Evolutionary conservation across 2,113 vertebrate genomes (phyloP).

Genomic region (Ctenomys sociabilis): DNA sequence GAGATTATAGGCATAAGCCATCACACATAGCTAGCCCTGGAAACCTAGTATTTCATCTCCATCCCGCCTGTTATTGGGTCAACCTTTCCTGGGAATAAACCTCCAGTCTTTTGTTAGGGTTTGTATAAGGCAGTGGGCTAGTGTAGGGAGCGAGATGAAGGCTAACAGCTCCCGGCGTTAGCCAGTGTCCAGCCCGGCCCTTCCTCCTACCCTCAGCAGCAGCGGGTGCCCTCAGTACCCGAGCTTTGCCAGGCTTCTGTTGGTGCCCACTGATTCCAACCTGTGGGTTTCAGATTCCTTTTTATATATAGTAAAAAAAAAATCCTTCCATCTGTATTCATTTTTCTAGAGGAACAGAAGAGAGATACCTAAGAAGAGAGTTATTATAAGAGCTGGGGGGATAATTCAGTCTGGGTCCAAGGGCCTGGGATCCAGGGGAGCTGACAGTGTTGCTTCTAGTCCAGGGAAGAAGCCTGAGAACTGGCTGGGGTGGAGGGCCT

Average conservation of each 20-base stretch:
- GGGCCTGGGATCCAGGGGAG: not conserved
- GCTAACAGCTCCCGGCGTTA: not conserved
- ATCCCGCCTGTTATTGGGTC: not conserved
- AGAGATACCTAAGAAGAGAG: not conserved
- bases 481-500: not conserved
- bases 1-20: too few relatives aligned
- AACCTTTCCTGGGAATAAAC: not conserved
- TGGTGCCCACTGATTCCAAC: not conserved
- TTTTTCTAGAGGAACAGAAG: not conserved
- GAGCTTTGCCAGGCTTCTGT: not conserved
- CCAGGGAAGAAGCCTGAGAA: not conserved
- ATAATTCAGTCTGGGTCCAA: not conserved
- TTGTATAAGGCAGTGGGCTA: too few relatives aligned
- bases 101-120: not conserved
- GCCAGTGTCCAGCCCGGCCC: not conserved
- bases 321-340: not conserved
- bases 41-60: not conserved
- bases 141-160: not conserved
- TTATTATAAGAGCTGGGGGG: not conserved
- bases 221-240: not conserved
- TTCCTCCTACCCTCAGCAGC: not conserved
- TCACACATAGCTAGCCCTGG: not conserved
- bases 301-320: conserved; percentile 15
- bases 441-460: too few relatives aligned
- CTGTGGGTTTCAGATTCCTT: not conserved